Evolutionary conservation across 2,888 invertebrate species (phyloP).

Genomic region (Corbicula japonica): DNA sequence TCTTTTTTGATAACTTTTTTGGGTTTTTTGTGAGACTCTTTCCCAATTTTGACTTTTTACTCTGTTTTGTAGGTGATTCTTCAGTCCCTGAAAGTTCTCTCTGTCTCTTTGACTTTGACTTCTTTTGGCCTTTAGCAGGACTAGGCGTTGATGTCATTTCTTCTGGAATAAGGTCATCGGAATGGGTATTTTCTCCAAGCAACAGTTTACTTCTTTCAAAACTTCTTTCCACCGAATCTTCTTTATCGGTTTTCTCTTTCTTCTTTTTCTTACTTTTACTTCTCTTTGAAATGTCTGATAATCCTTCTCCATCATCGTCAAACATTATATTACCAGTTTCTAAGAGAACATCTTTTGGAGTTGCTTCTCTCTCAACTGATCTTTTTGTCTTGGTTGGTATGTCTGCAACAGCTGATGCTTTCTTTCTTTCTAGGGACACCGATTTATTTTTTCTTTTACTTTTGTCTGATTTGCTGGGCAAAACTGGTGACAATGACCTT

Average conservation of each 20-base stretch:
- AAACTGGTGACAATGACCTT: constrained; percentile 33
- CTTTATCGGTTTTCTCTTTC: constrained; percentile 17
- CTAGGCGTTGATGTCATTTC: constrained; percentile 8
- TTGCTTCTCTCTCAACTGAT: neutral
- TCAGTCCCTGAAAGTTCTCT: constrained; percentile 17
- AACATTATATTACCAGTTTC: neutral
- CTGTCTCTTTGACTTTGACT: constrained; percentile 21
- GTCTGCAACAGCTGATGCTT: neutral
- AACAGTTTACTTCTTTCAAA: constrained; percentile 57
- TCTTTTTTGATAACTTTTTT: constrained; percentile 20
- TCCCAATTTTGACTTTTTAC: constrained; percentile 17
- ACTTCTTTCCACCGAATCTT: constrained; percentile 53
- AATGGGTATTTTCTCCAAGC: constrained; percentile 34
- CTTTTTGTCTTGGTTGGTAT: neutral
- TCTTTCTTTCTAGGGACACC: neutral
- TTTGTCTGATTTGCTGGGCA: constrained; percentile 2
- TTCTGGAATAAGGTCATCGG: constrained; percentile 23
- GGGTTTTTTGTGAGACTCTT: constrained; percentile 14
- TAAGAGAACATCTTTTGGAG: too few relatives aligned
- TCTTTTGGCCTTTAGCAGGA: constrained; percentile 17
- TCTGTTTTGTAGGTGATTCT: constrained; percentile 14
- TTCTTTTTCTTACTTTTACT: constrained; percentile 37
- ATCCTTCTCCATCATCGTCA: constrained; percentile 3
- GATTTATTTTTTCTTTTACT: neutral
- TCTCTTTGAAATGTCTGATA: constrained; percentile 19